phyloP scores from a whole-genome alignment of 2,113 vertebrate genomes.

The Dromiciops gliroides region DNA sequence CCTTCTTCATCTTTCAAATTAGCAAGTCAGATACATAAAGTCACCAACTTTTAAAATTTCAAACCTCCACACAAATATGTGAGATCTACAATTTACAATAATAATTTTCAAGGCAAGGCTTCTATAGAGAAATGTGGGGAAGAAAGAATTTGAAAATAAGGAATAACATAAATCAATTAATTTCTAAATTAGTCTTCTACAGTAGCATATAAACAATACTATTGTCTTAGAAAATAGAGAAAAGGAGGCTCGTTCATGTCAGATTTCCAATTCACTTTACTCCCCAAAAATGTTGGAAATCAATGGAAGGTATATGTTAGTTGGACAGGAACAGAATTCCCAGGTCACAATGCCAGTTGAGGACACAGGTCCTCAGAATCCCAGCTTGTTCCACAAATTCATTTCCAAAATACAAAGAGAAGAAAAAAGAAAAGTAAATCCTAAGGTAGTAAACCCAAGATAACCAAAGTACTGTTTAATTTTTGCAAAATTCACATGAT shows the following conservation, averaged over 20 bases:
- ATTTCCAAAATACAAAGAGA: background rate
- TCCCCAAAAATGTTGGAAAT: background rate
- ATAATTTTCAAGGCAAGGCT: background rate
- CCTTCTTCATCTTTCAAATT: background rate
- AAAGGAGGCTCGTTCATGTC: background rate
- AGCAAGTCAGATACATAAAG: background rate
- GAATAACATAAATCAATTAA: background rate
- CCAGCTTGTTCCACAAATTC: conserved; percentile 18
- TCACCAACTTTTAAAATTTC: background rate
- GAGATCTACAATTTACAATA: background rate
- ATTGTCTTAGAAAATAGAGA: background rate
- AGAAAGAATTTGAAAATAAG: background rate
- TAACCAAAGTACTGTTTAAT: background rate
- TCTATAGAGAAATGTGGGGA: background rate
- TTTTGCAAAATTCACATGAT: conserved; percentile 10
- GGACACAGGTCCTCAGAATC: background rate
- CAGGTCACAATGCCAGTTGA: conserved; percentile 20
- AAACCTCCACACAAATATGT: background rate
- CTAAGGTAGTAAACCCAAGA: background rate
- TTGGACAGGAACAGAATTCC: conserved; percentile 12
- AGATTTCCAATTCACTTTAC: background rate
- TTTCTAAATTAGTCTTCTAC: background rate
- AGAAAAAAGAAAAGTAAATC: conserved; percentile 2
- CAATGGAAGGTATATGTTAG: background rate
- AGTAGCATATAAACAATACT: background rate